A percentile compares a stretch with the other conserved stretches of the same genome.
Conservation (phyloP, 2,113 vertebrate genomes). For the Bucco capensis region DNA sequence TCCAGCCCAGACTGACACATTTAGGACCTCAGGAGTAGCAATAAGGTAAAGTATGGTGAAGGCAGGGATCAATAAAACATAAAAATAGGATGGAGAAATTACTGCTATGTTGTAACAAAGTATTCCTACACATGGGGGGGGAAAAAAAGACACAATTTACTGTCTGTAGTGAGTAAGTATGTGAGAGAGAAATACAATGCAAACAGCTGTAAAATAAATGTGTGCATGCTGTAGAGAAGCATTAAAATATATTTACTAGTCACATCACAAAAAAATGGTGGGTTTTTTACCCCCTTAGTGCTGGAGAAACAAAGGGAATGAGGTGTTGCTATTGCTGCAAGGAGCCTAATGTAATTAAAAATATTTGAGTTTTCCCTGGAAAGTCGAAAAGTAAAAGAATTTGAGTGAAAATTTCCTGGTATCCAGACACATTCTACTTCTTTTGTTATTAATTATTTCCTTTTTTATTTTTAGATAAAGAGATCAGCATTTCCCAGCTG, state of each 20-base stretch:
- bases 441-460: background rate
- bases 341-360: background rate
- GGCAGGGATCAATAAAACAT: background rate
- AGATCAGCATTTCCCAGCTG: background rate
- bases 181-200: background rate
- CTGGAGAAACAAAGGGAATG: background rate
- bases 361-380: background rate
- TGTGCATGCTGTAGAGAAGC: background rate
- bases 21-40: background rate
- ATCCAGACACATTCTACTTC: background rate
- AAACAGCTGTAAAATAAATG: background rate
- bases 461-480: background rate
- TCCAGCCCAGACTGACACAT: background rate
- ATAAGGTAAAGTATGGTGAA: background rate
- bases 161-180: background rate
- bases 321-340: background rate
- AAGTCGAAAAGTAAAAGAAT: background rate
- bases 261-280: background rate
- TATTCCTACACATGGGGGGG: background rate
- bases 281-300: background rate
- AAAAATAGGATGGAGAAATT: background rate
- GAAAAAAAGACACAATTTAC: background rate
- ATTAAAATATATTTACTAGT: background rate
- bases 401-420: background rate
- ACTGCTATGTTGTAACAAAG: background rate